Evolutionary conservation across 1,140 invertebrate genomes (phyloP).

Genomic region (Bicyclus anynana): DNA sequence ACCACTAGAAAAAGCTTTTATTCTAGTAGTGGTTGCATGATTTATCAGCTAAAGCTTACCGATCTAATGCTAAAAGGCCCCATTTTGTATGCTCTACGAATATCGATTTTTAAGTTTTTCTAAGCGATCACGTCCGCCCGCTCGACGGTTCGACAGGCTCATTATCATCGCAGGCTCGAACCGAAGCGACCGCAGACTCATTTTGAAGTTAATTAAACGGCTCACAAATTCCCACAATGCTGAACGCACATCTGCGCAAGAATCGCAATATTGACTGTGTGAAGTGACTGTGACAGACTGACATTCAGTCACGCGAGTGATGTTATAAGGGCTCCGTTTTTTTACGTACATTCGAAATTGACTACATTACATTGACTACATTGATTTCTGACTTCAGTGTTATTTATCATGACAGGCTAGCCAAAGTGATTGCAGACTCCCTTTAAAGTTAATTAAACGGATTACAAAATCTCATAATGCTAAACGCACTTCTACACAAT

Average conservation of each 20-base stretch:
- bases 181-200: constrained; percentile 33
- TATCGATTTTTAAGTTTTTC: background rate
- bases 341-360: too few species aligned
- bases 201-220: constrained; percentile 61
- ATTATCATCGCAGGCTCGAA: constrained; percentile 41
- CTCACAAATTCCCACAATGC: constrained; percentile 1
- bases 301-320: too few species aligned
- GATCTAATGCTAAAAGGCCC: background rate
- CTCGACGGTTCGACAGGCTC: constrained; percentile 25
- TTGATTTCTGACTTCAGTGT: too few species aligned
- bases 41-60: too few species aligned
- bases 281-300: too few species aligned
- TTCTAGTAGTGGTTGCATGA: too few species aligned
- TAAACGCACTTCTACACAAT: too few species aligned
- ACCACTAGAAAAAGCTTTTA: too few species aligned
- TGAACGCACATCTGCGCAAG: too few species aligned
- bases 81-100: background rate
- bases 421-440: constrained; percentile 32
- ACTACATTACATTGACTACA: too few species aligned
- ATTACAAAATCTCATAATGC: background rate
- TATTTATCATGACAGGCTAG: constrained; percentile 42
- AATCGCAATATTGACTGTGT: too few species aligned
- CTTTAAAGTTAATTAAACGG: constrained; percentile 61
- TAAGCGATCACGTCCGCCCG: constrained; percentile 9
- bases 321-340: too few species aligned